A percentile compares a stretch with the other conserved stretches of the same genome.
Evolutionary conservation across 2,113 vertebrate genomes (phyloP).

Genomic region (Corapipo altera): DNA sequence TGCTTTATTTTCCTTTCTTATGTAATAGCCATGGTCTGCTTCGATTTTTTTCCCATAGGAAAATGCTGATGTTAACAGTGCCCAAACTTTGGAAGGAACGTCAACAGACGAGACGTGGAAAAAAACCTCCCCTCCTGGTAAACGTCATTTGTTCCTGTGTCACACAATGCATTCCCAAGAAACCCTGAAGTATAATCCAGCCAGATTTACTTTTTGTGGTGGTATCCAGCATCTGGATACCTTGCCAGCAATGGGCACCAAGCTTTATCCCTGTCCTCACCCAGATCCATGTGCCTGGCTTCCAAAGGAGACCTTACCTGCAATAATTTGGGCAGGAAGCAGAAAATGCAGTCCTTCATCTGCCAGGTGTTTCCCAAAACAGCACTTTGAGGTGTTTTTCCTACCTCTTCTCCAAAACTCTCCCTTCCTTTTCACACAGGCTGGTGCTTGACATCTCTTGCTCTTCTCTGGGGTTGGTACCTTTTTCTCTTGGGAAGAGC

Average conservation of each 20-base stretch:
- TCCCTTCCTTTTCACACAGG: neutral
- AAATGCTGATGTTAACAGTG: constrained; percentile 23
- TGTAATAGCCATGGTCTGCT: neutral
- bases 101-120: constrained; percentile 22
- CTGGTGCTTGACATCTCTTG: neutral
- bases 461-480: neutral
- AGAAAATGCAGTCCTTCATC: neutral
- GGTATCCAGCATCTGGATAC: neutral
- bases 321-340: neutral
- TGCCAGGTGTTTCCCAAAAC: neutral
- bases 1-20: constrained; percentile 17
- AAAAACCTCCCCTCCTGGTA: neutral
- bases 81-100: constrained; percentile 1
- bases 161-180: neutral
- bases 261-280: neutral
- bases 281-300: neutral
- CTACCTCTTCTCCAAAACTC: neutral
- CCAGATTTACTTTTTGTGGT: neutral
- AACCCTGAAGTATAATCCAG: neutral
- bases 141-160: neutral
- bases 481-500: neutral
- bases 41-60: constrained; percentile 25
- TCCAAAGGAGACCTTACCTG: neutral
- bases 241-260: neutral
- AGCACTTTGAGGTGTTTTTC: neutral